Evolutionary conservation across 2,888 invertebrate genomes (phyloP).

Genomic region (Limenitis camilla): DNA sequence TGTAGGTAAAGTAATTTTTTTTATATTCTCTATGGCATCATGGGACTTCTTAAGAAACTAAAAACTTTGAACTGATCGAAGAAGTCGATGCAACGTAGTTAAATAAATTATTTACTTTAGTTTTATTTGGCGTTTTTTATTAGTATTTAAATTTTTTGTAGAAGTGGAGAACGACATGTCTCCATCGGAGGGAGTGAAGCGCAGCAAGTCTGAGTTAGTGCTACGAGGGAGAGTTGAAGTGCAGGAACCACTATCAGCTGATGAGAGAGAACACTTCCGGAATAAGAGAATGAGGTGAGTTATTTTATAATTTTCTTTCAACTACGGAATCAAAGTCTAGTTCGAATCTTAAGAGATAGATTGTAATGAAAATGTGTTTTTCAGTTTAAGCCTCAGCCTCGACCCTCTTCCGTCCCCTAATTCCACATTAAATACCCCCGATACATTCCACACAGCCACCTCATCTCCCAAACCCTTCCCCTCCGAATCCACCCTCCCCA

Average conservation of each 20-base stretch:
- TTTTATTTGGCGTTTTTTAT: neutral
- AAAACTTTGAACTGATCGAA: too few relatives aligned
- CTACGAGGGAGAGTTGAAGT: conserved; percentile 35
- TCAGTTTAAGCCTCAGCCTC: conserved; percentile 75
- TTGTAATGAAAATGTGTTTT: too few relatives aligned
- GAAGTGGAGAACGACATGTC: conserved; percentile 42
- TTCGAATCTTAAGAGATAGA: too few relatives aligned
- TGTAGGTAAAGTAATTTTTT: too few relatives aligned
- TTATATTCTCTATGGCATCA: too few relatives aligned
- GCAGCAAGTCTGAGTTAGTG: conserved; percentile 63
- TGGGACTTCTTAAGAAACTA: too few relatives aligned
- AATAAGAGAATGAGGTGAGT: conserved; percentile 52
- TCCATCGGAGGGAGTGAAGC: conserved; percentile 48
- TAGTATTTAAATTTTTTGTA: conserved; percentile 18
- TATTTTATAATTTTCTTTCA: neutral
- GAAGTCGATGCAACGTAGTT: too few relatives aligned
- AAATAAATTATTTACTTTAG: too few relatives aligned
- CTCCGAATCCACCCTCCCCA: conserved; percentile 29
- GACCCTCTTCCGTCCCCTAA: conserved; percentile 76
- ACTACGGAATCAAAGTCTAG: too few relatives aligned
- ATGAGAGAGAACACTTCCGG: conserved; percentile 53
- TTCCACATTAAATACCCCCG: conserved; percentile 71
- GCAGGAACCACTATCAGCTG: conserved; percentile 51
- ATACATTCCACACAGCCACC: conserved; percentile 85
- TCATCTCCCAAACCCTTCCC: conserved; percentile 31